phyloP scores from a whole-genome alignment of 1,140 invertebrate species.

The Orchesella cincta region DNA sequence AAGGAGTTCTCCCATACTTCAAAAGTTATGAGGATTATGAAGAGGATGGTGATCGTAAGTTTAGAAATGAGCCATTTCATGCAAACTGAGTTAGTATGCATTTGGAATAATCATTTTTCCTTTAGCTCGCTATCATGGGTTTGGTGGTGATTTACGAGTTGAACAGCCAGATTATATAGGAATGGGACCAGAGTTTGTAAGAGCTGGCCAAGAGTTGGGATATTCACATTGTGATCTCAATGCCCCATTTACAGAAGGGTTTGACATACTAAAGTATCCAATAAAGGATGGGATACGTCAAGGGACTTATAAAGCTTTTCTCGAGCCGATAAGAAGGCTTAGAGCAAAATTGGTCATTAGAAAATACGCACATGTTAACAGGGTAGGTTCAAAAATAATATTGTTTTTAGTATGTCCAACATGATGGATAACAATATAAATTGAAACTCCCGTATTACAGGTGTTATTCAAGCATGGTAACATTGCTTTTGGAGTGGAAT shows the following conservation, averaged over 20 bases:
- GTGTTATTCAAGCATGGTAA: conserved; percentile 17
- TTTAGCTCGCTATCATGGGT: conserved; percentile 19
- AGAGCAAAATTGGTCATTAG: conserved; percentile 33
- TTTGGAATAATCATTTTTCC: background rate
- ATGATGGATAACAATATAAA: too few relatives aligned
- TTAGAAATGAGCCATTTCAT: background rate
- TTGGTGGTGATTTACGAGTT: conserved; percentile 10
- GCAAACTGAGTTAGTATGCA: too few relatives aligned
- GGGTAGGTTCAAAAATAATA: too few relatives aligned
- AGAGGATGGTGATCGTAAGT: conserved; percentile 21
- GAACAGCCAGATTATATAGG: conserved; percentile 20
- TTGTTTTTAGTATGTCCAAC: too few relatives aligned
- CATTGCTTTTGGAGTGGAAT: conserved; percentile 42
- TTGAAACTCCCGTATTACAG: too few relatives aligned
- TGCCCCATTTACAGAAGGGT: conserved; percentile 29
- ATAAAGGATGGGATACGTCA: conserved; percentile 38
- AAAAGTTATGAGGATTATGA: conserved; percentile 28
- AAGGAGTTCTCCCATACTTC: conserved; percentile 8
- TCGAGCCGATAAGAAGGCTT: conserved; percentile 28
- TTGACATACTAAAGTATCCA: conserved; percentile 35
- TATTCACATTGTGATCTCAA: conserved; percentile 12
- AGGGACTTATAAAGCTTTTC: conserved; percentile 31
- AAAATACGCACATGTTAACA: conserved; percentile 40
- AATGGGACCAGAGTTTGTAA: conserved; percentile 7
- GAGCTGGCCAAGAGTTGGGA: conserved; percentile 6